Percentiles rank a stretch among this genome's conserved stretches.
phyloP scores from a whole-genome alignment of 1,140 invertebrate genomes.

The Diorhabda carinulata region DNA sequence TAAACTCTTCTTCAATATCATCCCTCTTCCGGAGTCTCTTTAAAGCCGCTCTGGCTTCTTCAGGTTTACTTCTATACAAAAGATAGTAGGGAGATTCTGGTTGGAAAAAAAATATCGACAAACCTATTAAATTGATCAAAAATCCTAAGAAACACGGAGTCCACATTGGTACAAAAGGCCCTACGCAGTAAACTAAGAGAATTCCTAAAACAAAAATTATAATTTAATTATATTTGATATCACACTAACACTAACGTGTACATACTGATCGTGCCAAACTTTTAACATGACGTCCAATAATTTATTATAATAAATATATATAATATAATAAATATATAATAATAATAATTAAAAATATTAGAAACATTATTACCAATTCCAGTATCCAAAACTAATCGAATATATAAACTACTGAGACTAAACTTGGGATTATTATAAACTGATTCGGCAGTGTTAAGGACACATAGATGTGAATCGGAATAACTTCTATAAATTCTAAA shows the following conservation, averaged over 20 bases:
- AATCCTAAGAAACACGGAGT: slow-evolving; percentile 20
- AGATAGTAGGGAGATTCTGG: slow-evolving; percentile 35
- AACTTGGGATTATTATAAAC: no score
- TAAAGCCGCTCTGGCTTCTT: slow-evolving; percentile 51
- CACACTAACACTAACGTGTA: no score
- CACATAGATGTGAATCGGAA: no score
- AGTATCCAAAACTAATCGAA: no score
- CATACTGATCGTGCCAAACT: no score
- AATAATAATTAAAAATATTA: no score
- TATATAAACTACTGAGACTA: no score
- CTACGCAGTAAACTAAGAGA: slow-evolving; percentile 37
- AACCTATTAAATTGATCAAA: slow-evolving; percentile 20
- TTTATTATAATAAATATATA: background rate
- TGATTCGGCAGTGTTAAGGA: no score
- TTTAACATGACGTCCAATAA: background rate
- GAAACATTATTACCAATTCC: no score
- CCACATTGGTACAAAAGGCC: slow-evolving; percentile 35
- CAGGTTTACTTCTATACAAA: slow-evolving; percentile 36
- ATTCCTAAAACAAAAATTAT: slow-evolving; percentile 8
- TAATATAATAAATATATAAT: no score
- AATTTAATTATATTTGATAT: background rate
- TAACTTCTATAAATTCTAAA: no score
- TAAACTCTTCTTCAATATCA: slow-evolving; percentile 47
- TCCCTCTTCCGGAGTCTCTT: slow-evolving; percentile 50
- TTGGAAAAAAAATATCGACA: slow-evolving; percentile 26